Base-by-base conservation (phyloP, 1,140 invertebrate species). In the Sinonovacula constricta region DNA sequence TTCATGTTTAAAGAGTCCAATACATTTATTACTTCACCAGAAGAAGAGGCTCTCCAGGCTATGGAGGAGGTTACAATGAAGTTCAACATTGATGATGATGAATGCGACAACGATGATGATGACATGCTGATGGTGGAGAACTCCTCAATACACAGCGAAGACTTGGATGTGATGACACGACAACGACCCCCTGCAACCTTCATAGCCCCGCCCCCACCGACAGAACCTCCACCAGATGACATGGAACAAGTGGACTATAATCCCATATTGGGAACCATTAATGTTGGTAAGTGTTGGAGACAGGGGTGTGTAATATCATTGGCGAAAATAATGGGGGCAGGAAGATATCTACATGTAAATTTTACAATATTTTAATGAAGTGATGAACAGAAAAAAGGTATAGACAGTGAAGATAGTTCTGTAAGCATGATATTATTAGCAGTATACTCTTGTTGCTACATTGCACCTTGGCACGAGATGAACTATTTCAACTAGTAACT, bases 161-260 rank as follows among this genome's bases (percentile, higher is more conserved):
- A 86, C 14, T 26, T 56, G 83, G 74, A 71, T 70, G 18, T 56
- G 22, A 30, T 26, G 22, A 30, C 53, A 26, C 60, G 69, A 71
- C 26, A 75, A 51, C 22, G 67, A 71, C 66, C 74, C 18, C 39
- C 68, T 36, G 68, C 77, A 79, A 59, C 85, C 85, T 83, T 78
- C 79, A 80, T 84, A 24, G 83, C 89, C 0, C 85, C 89, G 3
- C 88, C 87, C 4, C 88, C 87, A 10, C 87, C 86, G 0, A 65
- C 63, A 15, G 86, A 86, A 60, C 88, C 87, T 0, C 86, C 89
- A 10, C 87, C 85, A 7, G 72, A 79, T 0, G 84, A 86, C 24
- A 59, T 51, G 1, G 79, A 81, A 59, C 66, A 63, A 7, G 79
- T 84, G 5, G 45, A 70, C 49, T 78, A 82, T 22, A 81, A 60